A percentile compares a stretch with the other conserved stretches of the same genome.
Conservation (phyloP, 2,888 invertebrate species). For the Tanytarsus gracilentus region DNA sequence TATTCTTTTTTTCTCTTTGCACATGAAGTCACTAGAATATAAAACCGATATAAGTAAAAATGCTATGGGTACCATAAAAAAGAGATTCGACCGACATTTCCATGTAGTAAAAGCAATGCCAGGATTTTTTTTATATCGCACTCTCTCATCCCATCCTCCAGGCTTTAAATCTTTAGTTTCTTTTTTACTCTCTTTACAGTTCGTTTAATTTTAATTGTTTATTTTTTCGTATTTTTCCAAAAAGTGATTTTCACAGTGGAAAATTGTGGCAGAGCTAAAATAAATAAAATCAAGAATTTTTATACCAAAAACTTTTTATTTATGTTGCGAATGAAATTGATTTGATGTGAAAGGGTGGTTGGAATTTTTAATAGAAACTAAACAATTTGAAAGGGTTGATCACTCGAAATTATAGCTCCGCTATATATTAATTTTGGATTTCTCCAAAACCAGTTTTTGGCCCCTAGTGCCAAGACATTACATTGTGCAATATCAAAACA, state of each 20-base stretch:
- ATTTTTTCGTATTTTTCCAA: slow-evolving; percentile 22
- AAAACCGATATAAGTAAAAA: neutral
- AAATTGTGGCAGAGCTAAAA: neutral
- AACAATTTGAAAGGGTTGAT: too few relatives aligned
- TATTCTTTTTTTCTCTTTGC: too few relatives aligned
- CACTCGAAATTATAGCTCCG: too few relatives aligned
- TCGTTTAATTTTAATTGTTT: slow-evolving; percentile 25
- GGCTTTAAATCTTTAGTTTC: neutral
- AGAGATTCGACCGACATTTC: slow-evolving; percentile 16
- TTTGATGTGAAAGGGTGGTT: too few relatives aligned
- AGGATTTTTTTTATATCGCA: neutral
- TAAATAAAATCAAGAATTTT: neutral
- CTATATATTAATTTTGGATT: too few relatives aligned
- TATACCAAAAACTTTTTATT: neutral
- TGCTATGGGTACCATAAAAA: neutral
- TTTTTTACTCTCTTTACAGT: slow-evolving; percentile 14
- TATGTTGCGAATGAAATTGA: neutral
- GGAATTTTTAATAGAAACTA: too few relatives aligned
- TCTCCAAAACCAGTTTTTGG: too few relatives aligned
- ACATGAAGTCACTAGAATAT: neutral
- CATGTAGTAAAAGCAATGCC: slow-evolving; percentile 17
- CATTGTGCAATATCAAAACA: too few relatives aligned
- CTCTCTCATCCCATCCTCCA: neutral
- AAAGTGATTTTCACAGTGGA: neutral
- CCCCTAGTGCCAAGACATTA: too few relatives aligned